These are phyloP conservation scores for Thoracochromis brauschi DNA, from an alignment of 2,113 vertebrate species.

Conservation along the genomic window DNA sequence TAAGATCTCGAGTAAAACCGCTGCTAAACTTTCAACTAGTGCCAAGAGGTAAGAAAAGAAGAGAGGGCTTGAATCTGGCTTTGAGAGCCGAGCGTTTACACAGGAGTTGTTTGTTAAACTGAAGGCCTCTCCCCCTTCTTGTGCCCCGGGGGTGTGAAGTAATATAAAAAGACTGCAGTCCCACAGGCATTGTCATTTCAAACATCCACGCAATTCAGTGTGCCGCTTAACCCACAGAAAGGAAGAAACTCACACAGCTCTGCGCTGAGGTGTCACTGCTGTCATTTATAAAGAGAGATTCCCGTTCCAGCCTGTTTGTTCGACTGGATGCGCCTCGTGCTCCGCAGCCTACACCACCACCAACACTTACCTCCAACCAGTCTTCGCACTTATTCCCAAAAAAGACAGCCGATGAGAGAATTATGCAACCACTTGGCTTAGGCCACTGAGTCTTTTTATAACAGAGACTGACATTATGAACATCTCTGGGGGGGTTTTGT, in stretches of 20 bases:
- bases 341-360: neutral
- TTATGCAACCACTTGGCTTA: conserved; percentile 47
- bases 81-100: neutral
- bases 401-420: conserved; percentile 17
- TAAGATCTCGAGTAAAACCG: conserved; percentile 98
- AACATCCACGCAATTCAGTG: conserved; percentile 17
- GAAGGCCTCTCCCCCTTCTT: neutral
- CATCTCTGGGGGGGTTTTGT: neutral
- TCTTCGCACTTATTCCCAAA: neutral
- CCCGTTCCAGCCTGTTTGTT: neutral
- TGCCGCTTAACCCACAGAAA: conserved; percentile 17
- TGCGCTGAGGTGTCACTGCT: neutral
- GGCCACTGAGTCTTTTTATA: conserved; percentile 17
- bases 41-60: conserved; percentile 87
- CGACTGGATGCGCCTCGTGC: neutral
- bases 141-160: conserved; percentile 18
- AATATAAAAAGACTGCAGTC: conserved; percentile 27
- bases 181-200: conserved; percentile 33
- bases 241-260: neutral
- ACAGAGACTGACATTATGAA: neutral
- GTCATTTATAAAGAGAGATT: conserved; percentile 2
- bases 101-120: conserved; percentile 34
- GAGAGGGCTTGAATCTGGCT: neutral
- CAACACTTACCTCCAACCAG: neutral
- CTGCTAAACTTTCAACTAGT: conserved; percentile 97